phyloP scores from a whole-genome alignment of 1,140 invertebrate species.

The Druon quercuslanigerum region DNA sequence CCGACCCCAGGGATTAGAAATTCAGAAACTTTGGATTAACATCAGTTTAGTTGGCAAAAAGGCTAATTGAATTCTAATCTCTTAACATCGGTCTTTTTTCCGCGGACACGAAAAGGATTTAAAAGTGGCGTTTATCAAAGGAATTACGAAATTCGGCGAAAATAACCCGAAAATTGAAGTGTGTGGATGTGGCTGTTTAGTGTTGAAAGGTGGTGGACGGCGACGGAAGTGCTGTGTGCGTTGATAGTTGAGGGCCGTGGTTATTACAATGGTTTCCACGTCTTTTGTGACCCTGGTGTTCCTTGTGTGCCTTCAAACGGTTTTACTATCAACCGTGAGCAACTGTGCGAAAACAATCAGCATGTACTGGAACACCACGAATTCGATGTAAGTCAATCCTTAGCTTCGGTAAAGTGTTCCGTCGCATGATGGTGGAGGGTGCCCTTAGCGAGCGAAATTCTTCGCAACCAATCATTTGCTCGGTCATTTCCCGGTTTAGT shows the following conservation, averaged over 20 bases:
- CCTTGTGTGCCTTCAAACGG: slow-evolving; percentile 86
- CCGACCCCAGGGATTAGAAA: too few relatives aligned
- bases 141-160: not conserved
- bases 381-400: slow-evolving; percentile 81
- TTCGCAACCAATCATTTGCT: slow-evolving; percentile 3
- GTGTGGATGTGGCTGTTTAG: slow-evolving; percentile 68
- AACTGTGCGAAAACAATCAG: slow-evolving; percentile 89
- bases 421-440: not conserved
- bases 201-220: slow-evolving; percentile 65
- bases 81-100: not conserved
- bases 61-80: too few relatives aligned
- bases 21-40: too few relatives aligned
- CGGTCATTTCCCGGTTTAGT: slow-evolving; percentile 17
- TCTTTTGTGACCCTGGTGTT: slow-evolving; percentile 83
- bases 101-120: not conserved
- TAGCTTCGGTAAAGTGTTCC: slow-evolving; percentile 10
- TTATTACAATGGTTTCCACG: slow-evolving; percentile 76
- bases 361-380: slow-evolving; percentile 91
- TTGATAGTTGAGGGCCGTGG: slow-evolving; percentile 54
- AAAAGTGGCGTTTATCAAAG: not conserved
- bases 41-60: too few relatives aligned
- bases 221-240: slow-evolving; percentile 55
- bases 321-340: slow-evolving; percentile 83
- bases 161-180: slow-evolving; percentile 17
- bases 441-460: slow-evolving; percentile 14